phyloP scores from a whole-genome alignment of 2,113 vertebrate genomes.

The Colinus virginianus region DNA sequence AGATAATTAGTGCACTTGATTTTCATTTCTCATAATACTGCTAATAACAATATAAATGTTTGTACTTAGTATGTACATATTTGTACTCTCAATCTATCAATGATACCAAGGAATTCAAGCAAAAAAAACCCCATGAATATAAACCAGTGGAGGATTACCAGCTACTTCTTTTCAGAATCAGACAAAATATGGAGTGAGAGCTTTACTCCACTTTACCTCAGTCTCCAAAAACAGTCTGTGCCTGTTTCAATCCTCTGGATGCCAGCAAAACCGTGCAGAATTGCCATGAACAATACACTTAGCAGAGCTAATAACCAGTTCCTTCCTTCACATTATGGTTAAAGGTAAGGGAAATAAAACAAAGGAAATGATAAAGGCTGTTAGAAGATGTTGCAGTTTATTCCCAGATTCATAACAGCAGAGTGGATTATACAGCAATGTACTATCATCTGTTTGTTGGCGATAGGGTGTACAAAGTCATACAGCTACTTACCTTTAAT shows the following conservation, averaged over 20 bases:
- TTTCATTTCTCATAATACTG: background rate
- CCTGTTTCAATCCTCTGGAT: constrained; percentile 17
- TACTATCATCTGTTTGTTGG: background rate
- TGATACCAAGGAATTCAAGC: background rate
- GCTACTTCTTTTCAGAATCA: background rate
- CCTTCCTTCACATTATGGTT: background rate
- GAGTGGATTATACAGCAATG: background rate
- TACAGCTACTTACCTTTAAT: background rate
- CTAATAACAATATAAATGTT: background rate
- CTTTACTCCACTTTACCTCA: background rate
- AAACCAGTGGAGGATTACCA: background rate
- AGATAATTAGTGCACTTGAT: background rate
- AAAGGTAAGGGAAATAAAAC: background rate
- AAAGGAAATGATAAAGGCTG: background rate
- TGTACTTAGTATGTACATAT: background rate
- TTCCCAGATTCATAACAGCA: background rate
- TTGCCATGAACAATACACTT: background rate
- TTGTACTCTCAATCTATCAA: background rate
- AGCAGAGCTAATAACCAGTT: background rate
- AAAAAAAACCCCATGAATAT: background rate
- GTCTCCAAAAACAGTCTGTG: constrained; percentile 10
- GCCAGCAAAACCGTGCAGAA: constrained; percentile 22
- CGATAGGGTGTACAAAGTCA: background rate
- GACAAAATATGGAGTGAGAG: background rate
- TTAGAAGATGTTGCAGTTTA: background rate